phyloP scores from a whole-genome alignment of 1,140 invertebrate genomes.

The Uloborus diversus region DNA sequence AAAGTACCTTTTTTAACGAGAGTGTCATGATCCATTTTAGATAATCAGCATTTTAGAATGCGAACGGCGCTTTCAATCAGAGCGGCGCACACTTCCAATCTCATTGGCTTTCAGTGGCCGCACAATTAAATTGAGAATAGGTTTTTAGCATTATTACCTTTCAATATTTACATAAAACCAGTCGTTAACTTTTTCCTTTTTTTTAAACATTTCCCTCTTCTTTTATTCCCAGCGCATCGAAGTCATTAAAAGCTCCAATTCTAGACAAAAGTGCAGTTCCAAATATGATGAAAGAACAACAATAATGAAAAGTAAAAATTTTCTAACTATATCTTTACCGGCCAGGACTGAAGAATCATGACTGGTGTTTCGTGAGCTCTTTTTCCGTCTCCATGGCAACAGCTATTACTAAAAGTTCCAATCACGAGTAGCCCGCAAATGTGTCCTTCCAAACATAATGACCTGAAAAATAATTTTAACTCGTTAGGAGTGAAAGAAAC shows the following conservation, averaged over 20 bases:
- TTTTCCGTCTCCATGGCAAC: slow-evolving; percentile 31
- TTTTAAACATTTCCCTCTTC: slow-evolving; percentile 13
- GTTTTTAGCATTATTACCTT: slow-evolving; percentile 53
- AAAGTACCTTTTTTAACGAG: no score
- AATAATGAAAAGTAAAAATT: slow-evolving; percentile 14
- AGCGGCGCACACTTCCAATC: no score
- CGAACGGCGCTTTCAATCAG: no score
- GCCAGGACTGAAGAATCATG: slow-evolving; percentile 39
- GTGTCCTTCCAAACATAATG: slow-evolving; percentile 41
- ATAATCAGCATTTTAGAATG: no score
- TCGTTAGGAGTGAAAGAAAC: slow-evolving; percentile 20
- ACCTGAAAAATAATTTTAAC: slow-evolving; percentile 35
- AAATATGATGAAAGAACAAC: slow-evolving; percentile 24
- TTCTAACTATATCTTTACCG: slow-evolving; percentile 17
- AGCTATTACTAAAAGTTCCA: slow-evolving; percentile 20
- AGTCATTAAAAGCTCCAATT: slow-evolving; percentile 21
- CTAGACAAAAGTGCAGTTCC: slow-evolving; percentile 31
- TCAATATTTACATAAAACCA: slow-evolving; percentile 46
- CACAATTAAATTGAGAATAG: slow-evolving; percentile 44
- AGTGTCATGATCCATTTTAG: no score
- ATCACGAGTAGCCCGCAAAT: slow-evolving; percentile 40
- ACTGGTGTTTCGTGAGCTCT: slow-evolving; percentile 45
- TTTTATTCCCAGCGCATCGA: not conserved
- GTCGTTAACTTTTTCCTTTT: slow-evolving; percentile 26
- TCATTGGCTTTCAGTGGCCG: not conserved